These are phyloP conservation scores for Crossaster papposus DNA, from an alignment of 53 echinoderm and acorn worm genomes.

Conservation along the genomic window DNA sequence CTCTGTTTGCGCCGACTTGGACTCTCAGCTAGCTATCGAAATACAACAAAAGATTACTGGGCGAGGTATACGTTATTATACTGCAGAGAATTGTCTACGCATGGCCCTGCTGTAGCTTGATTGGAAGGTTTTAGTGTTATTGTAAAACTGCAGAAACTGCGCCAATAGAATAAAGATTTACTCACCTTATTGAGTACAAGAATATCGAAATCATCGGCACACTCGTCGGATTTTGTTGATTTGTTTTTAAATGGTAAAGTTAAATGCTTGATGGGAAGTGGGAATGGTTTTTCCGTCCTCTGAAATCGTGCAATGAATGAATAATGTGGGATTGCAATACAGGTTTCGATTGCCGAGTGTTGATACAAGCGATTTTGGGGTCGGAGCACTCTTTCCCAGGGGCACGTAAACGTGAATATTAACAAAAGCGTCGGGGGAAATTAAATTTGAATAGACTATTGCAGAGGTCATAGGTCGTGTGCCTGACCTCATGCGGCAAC, in stretches of 20 bases:
- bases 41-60: neutral
- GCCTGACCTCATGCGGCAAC: slow-evolving; percentile 1
- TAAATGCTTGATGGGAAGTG: neutral
- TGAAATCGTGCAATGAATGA: neutral
- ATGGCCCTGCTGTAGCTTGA: too few relatives aligned
- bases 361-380: slow-evolving; percentile 29
- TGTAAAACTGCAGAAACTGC: neutral
- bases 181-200: neutral
- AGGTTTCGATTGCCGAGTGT: neutral
- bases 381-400: neutral
- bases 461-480: slow-evolving; percentile 17
- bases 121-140: too few relatives aligned
- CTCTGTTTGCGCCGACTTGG: neutral
- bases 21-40: slow-evolving; percentile 3
- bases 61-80: neutral
- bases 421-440: neutral
- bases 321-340: neutral
- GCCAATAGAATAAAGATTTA: neutral
- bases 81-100: too few relatives aligned
- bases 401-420: neutral
- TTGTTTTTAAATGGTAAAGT: neutral
- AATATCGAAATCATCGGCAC: neutral
- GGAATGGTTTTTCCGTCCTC: neutral
- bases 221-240: neutral
- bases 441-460: neutral